Conservation (phyloP, 2,888 invertebrate species). For the Drosophila niveifrons region DNA sequence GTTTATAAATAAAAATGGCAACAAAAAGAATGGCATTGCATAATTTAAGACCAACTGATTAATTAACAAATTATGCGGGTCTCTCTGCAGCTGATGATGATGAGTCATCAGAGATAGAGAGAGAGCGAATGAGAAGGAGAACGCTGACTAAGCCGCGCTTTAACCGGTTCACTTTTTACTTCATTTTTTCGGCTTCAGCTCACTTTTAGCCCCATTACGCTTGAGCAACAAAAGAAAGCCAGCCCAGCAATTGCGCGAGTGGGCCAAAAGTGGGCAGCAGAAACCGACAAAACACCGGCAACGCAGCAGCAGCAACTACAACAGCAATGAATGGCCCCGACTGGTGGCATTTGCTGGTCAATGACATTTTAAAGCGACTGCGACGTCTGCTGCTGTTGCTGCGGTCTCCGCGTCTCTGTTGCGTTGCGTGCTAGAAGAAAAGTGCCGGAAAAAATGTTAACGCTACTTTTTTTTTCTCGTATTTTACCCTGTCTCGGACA, state of each 20-base stretch:
- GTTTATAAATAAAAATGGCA: conserved; percentile 47
- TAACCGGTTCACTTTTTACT: conserved; percentile 55
- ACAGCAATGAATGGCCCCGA: conserved; percentile 47
- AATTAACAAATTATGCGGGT: conserved; percentile 43
- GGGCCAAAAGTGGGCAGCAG: conserved; percentile 75
- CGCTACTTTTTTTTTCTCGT: conserved; percentile 43
- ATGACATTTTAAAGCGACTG: conserved; percentile 76
- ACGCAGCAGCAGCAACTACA: conserved; percentile 17
- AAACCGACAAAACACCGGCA: conserved; percentile 64
- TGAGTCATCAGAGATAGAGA: conserved; percentile 55
- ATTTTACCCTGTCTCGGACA: conserved; percentile 34
- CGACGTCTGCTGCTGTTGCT: conserved; percentile 7
- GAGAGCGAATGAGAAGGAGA: conserved; percentile 11
- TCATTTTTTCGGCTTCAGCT: conserved; percentile 74
- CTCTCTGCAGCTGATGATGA: conserved; percentile 21
- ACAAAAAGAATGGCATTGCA: conserved; percentile 41
- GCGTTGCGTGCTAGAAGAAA: conserved; percentile 63
- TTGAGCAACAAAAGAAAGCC: conserved; percentile 79
- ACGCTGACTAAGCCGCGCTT: conserved; percentile 58
- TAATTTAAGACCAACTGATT: conserved; percentile 54
- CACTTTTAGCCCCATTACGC: conserved; percentile 80
- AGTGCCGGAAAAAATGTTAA: conserved; percentile 73
- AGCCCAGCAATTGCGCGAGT: conserved; percentile 73
- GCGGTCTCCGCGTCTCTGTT: conserved; percentile 28
- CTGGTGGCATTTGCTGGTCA: conserved; percentile 80